Evolutionary conservation across 2,888 invertebrate genomes (phyloP), one percentile per base, ranked within the genome.

Genomic region (Macropis europaea): DNA sequence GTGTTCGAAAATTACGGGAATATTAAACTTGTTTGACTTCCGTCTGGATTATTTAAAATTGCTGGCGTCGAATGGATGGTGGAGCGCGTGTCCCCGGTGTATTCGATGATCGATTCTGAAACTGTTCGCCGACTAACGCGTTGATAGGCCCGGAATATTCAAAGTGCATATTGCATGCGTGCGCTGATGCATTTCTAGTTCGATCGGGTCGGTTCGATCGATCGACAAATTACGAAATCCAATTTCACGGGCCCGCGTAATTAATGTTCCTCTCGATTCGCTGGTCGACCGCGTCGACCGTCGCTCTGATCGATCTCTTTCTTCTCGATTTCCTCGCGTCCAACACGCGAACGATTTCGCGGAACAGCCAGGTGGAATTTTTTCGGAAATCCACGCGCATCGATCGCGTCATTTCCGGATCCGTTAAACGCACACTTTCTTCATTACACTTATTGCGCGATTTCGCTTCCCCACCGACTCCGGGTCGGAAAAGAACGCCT

Each of bases 171-270:
- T 54, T 32, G 32, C 40, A 45, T 47, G 45, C 24, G 32, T 48
- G 15, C 47, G 38, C 17, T 11, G 36, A 38, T 13, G 36, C 52
- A 11, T 24, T 15, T 24, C 11, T 11, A n/a, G n/a, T 9, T 15
- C 36, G 36, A 15, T 19, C 7, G 11, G 19, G 19, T 9, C 48
- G 32, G n/a, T n/a, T 24, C 7, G 61, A 53, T 62, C 62, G 62
- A 67, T 61, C 50, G 34, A 19, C 45, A 19, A 38, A 67, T 38
- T 53, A 47, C 45, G 11, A 26, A 53, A 67, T 62, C 52, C 45
- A 36, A 66, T 61, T 61, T 36, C 30, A 15, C 24, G 62, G 54
- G 45, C 22, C 32, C 24, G 42, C 28, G 42, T 43, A 42, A 60
- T 64, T 60, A 22, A 64, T 11, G 34, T 42, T 19, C 48, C 34